Evolutionary conservation across 2,113 vertebrate species (phyloP), one percentile per base, ranked within the genome.

Genomic region (Agapornis roseicollis): DNA sequence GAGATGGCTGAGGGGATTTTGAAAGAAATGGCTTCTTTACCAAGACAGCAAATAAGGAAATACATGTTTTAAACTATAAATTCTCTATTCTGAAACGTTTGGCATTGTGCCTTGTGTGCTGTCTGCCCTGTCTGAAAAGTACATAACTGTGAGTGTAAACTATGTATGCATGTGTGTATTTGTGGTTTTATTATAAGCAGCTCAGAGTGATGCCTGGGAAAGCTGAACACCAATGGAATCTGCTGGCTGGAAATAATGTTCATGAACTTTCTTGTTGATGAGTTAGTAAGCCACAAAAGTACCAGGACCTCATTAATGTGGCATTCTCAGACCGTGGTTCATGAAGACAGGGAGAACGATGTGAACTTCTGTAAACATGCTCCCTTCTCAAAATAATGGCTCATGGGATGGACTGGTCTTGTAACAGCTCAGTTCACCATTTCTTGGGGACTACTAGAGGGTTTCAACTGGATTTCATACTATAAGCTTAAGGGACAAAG

Each of bases 11-110:
- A 94, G 60, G 33, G 61, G 39, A 89, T 37, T 79, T 82, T 49
- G 80, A 96, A 95, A 96, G 96, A 97, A 98, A 94, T 66, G 47
- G 27, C 69, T 96, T 96, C 81, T 95, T 97, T 96, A 96, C 79
- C 87, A 93, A 92, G 90, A 58, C 25, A 90, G 77, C 41, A 47
- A 91, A 90, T 84, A 88, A 92, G 85, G 83, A 96, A 96, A 96
- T 81, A 72, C 42, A 64, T 46, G 49, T 91, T 96, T 97, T 60
- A 92, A 95, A 97, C 44, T 85, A 77, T 85, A 97, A 97, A 94
- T 55, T 94, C 71, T 89, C 81, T 83, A 52, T 85, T 91, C 66
- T 72, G 87, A 87, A 93, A 94, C 77, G 42, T 49, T 85, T 68
- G 79, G 52, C 47, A n/a, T 13, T 82, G 27, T 95, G 90, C 81